Conservation (phyloP, 1,140 invertebrate genomes). For the Lasioglossum baleicum region DNA sequence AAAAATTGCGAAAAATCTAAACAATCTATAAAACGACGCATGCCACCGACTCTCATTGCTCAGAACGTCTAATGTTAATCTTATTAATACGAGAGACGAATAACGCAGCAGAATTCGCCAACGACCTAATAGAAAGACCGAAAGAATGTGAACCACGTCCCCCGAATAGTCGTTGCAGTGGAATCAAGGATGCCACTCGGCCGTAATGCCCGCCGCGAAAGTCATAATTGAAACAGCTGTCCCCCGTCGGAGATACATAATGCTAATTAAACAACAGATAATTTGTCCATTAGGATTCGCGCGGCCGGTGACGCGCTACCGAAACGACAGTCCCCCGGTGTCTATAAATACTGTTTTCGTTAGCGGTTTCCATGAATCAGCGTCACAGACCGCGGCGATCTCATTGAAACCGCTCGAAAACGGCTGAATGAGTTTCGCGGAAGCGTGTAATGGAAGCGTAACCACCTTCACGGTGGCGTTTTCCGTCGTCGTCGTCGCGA, state of each 20-base stretch:
- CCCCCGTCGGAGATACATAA: slow-evolving; percentile 20
- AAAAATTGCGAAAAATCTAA: too few species aligned
- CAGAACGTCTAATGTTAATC: too few species aligned
- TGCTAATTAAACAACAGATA: slow-evolving; percentile 34
- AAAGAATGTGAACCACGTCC: background rate
- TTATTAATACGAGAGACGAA: too few species aligned
- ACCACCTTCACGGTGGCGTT: slow-evolving; percentile 28
- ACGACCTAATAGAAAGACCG: too few species aligned
- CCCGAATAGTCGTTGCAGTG: background rate
- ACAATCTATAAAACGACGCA: too few species aligned
- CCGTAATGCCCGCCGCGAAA: background rate
- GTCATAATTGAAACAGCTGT: slow-evolving; percentile 24
- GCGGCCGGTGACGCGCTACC: background rate
- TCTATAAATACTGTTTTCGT: slow-evolving; percentile 38
- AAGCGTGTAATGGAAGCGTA: slow-evolving; percentile 55
- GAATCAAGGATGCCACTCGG: background rate
- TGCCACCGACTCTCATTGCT: too few species aligned
- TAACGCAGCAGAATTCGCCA: too few species aligned
- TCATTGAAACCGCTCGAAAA: slow-evolving; percentile 58
- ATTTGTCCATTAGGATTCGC: slow-evolving; percentile 27
- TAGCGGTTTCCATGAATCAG: slow-evolving; percentile 39
- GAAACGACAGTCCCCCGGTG: background rate
- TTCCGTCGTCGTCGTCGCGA: slow-evolving; percentile 37
- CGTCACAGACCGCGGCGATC: slow-evolving; percentile 40
- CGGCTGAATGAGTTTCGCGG: slow-evolving; percentile 59